Evolutionary conservation across 2,888 invertebrate genomes (phyloP), one percentile per base, ranked within the genome.

Genomic region (Trisateles emortualis): DNA sequence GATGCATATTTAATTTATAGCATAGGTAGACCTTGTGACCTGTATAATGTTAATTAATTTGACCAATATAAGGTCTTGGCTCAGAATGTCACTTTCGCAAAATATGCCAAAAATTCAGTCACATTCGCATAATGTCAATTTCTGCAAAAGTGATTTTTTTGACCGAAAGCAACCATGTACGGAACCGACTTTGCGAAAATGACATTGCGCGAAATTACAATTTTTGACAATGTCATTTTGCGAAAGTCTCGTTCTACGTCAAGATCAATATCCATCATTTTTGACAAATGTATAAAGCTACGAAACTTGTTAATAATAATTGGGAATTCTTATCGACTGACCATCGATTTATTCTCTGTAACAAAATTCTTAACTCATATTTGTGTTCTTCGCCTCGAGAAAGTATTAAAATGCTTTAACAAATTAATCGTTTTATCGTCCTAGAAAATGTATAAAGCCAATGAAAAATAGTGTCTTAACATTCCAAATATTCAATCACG

Each of bases 401-500:
- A 72, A 65, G 72, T 70, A 73, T 69, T 64, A 59, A 65, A 56
- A 80, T 78, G 87, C 88, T 87, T 88, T 83, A 82, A 78, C 76
- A 76, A 83, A 69, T 77, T 84, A 83, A 82, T 76, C 77, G 72
- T 84, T 83, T 82, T 79, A 74, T 77, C 79, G 72, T 77, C 79
- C 79, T 88, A 85, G 78, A 76, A 79, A 79, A 76, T 88, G 83
- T 87, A 81, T 86, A 86, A 81, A 86, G 86, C 84, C 82, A 87
- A 85, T 86, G 83, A 84, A 85, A n/a, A 86, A 90, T 88, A 90
- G 91, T 91, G 90, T 92, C 89, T 89, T 88, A 74, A 92, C 92
- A 92, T 92, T 92, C 92, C 92, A 92, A 86, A 85, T 90, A 89
- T 79, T 88, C 87, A 83, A 87, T 83, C 87, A 86, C 83, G 78